A percentile compares a stretch with the other conserved stretches of the same genome.
phyloP scores from a whole-genome alignment of 2,888 invertebrate genomes.

The Scelioninae gen. 2 region DNA sequence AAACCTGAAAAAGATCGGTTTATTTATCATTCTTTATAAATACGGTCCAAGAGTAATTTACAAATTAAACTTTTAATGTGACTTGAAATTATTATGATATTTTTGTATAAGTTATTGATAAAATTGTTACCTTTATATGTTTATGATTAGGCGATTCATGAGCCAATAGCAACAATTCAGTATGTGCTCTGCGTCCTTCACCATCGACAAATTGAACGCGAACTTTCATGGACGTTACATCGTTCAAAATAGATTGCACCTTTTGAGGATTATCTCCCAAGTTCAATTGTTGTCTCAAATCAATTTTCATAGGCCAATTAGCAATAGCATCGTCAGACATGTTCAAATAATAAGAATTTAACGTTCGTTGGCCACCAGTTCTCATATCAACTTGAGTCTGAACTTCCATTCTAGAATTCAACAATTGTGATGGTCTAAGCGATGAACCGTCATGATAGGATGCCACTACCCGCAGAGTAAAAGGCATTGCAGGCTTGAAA shows the following conservation, averaged over 20 bases:
- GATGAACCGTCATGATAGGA: conserved; percentile 94
- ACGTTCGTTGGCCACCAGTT: conserved; percentile 80
- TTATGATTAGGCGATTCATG: conserved; percentile 89
- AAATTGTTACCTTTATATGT: conserved; percentile 80
- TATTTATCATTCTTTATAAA: too few species aligned
- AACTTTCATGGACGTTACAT: conserved; percentile 82
- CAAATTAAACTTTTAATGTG: too few species aligned
- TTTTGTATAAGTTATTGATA: too few species aligned
- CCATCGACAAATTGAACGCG: conserved; percentile 83
- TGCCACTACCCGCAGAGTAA: conserved; percentile 86
- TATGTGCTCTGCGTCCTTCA: conserved; percentile 80
- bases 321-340: conserved; percentile 83
- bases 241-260: conserved; percentile 80
- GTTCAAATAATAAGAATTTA: conserved; percentile 79
- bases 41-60: too few species aligned
- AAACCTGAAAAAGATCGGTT: conserved; percentile 74
- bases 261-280: conserved; percentile 78
- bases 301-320: conserved; percentile 89
- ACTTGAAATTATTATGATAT: too few species aligned
- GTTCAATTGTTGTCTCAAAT: conserved; percentile 82
- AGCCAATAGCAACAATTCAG: conserved; percentile 84
- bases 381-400: conserved; percentile 80
- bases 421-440: conserved; percentile 80
- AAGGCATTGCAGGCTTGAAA: conserved; percentile 96
- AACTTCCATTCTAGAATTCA: conserved; percentile 82